Conservation (phyloP, 2,888 invertebrate species). For the Hipparchia semele region DNA sequence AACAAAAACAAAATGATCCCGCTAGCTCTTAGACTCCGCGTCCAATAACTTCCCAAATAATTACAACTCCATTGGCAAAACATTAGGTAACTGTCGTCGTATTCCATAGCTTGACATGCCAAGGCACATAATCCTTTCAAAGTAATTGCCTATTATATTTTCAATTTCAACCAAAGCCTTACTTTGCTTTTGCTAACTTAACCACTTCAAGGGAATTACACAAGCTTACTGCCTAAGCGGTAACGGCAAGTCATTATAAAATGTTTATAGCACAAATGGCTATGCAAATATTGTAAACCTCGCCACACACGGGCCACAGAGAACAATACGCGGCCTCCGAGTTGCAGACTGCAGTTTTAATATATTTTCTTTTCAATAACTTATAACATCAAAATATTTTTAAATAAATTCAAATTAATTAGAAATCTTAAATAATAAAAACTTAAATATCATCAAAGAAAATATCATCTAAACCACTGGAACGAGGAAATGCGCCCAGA, state of each 20-base stretch:
- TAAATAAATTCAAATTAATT: too few relatives aligned
- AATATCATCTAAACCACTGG: too few relatives aligned
- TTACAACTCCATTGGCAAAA: neutral
- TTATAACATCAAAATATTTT: too few relatives aligned
- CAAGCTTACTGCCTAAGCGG: constrained; percentile 33
- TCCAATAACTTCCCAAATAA: neutral
- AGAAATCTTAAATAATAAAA: too few relatives aligned
- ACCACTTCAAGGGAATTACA: constrained; percentile 40
- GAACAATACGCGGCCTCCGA: too few relatives aligned
- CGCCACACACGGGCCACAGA: neutral
- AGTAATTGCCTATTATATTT: constrained; percentile 45
- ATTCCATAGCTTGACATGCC: constrained; percentile 37
- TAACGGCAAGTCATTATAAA: constrained; percentile 37
- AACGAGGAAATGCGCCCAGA: too few relatives aligned
- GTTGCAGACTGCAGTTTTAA: too few relatives aligned
- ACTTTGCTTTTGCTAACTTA: constrained; percentile 43
- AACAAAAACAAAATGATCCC: neutral
- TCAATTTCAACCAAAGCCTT: constrained; percentile 42
- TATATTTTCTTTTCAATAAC: too few relatives aligned
- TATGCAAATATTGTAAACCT: constrained; percentile 26
- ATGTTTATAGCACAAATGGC: constrained; percentile 37
- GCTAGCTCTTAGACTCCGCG: too few relatives aligned
- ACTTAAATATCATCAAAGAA: too few relatives aligned
- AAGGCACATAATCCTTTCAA: constrained; percentile 39
- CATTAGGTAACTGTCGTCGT: neutral